phyloP scores from a whole-genome alignment of 2,888 invertebrate species.

The Morpho achilles region DNA sequence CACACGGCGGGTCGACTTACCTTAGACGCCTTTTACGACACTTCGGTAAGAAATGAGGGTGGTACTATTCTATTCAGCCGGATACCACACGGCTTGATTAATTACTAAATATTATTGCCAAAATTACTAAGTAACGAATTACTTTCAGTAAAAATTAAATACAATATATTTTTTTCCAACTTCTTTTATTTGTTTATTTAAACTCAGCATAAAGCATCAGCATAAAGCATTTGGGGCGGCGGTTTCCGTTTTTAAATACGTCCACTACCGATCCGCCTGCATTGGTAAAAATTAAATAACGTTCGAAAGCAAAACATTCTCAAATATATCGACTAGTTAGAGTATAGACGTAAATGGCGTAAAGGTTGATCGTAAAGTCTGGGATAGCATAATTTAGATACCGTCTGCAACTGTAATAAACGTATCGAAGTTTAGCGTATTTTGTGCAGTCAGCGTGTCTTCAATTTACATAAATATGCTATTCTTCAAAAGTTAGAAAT shows the following conservation, averaged over 20 bases:
- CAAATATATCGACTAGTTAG: conserved; percentile 2
- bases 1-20: no score
- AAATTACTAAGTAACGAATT: no score
- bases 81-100: no score
- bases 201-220: no score
- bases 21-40: no score
- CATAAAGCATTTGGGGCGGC: neutral
- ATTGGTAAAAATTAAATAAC: neutral
- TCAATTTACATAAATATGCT: neutral
- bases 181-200: no score
- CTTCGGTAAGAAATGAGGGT: no score
- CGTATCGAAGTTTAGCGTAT: neutral
- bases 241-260: neutral
- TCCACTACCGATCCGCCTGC: neutral
- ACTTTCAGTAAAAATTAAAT: no score
- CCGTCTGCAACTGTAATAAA: neutral
- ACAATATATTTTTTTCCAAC: no score
- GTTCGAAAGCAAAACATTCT: neutral
- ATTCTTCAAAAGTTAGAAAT: no score
- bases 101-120: no score
- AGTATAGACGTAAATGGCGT: neutral
- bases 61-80: no score
- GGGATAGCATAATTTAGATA: neutral
- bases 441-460: neutral
- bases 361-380: neutral